Base-by-base conservation (phyloP, 1,140 invertebrate genomes). In the Drosophila kanapiae region DNA sequence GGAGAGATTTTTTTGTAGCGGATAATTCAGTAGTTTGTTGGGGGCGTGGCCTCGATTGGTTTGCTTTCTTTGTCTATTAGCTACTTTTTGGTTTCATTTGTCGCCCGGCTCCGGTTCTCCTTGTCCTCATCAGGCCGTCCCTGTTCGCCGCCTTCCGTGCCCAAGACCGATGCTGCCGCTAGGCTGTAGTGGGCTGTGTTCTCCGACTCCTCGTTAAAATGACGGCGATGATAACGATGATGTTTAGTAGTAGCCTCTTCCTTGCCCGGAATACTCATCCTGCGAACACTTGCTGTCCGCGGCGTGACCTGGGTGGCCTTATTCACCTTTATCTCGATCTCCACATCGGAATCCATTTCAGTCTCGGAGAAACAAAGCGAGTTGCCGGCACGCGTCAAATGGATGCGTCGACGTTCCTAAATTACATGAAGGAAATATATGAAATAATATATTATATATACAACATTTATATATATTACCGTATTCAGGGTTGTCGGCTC, bases 341-440 rank as follows among this genome's bases (percentile, higher is more conserved):
- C 90, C 59, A 91, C 75, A 74, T 96, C 95, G 0, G 95, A 95
- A 78, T 97, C 96, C 35, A 96, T 93, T 93, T 97, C 96, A 65
- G 96, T 96, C 88, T 97, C 96, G 0, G 96, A 97, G 8, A 97
- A 93, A 18, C 96, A 97, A 13, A 96, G 92, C 5, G 96, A 97
- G 16, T 95, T 96, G 16, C 96, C 96, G 10, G 95, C 94, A 77
- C 96, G 94, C 59, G 96, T 94, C 47, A 95, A 93, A 56, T 95
- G 92, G 42, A 80, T 78, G 49, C 82, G 78, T 6, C 82, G 90
- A 0, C 86, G 91, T 59, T 87, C 91, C 78, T 90, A 33, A 7
- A 3, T 7, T 23, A 23, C 3, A 3, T 23, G 23, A 23, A 1
- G 6, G 42, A 29, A 49, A 47, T n/a, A n/a, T n/a, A n/a, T 38